Percentiles rank a stretch among this genome's conserved stretches.
Evolutionary conservation across 2,113 vertebrate species (phyloP).

Genomic region (Heptranchias perlo): DNA sequence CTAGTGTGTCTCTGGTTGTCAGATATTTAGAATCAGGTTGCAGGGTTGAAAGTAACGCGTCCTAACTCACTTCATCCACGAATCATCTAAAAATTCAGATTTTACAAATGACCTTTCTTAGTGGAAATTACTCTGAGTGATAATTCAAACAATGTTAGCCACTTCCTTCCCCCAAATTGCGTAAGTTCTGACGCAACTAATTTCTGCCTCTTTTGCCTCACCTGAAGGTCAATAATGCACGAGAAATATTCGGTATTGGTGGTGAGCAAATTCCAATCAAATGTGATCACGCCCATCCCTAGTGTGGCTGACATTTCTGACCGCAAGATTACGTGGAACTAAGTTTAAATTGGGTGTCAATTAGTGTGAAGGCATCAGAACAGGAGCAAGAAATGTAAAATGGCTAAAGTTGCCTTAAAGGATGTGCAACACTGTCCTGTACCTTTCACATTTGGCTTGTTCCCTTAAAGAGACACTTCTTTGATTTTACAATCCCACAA

Average conservation of each 20-base stretch:
- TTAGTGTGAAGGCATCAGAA: not conserved
- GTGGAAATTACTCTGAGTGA: not conserved
- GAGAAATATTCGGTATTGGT: not conserved
- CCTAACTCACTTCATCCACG: not conserved
- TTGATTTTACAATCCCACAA: not conserved
- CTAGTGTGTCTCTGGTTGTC: too few relatives aligned
- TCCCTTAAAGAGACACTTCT: not conserved
- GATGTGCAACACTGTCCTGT: not conserved
- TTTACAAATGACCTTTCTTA: not conserved
- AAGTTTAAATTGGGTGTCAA: not conserved
- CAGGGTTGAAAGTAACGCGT: not conserved
- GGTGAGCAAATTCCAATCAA: not conserved
- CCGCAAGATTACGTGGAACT: not conserved
- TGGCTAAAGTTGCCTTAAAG: not conserved
- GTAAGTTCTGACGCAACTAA: not conserved
- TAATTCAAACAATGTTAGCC: not conserved
- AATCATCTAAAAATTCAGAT: not conserved
- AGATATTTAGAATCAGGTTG: too few relatives aligned
- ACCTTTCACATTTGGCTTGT: not conserved
- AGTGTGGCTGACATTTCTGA: not conserved
- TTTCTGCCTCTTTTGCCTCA: not conserved
- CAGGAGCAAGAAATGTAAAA: too few relatives aligned
- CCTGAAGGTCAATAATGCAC: not conserved
- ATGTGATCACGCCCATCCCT: not conserved
- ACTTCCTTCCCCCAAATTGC: not conserved